Evolutionary conservation across 2,888 invertebrate species (phyloP), one percentile per base, ranked within the genome.

Genomic region (Leptinotarsa haldemani): DNA sequence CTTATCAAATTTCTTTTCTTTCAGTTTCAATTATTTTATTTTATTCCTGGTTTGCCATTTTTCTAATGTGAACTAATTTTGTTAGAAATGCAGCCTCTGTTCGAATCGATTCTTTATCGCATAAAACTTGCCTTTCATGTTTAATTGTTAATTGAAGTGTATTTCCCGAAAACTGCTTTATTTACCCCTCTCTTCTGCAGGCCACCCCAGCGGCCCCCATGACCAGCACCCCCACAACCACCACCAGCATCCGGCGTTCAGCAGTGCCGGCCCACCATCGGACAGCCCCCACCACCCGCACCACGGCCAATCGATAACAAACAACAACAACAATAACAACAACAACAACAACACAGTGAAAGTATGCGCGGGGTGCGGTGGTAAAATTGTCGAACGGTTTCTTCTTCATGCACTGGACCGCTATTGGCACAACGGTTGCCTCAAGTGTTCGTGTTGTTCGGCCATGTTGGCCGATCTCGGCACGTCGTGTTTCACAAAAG

Each of bases 381-480:
- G 96, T 82, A 94, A 95, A 90, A 97, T 97, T 86, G 92, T 94
- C 84, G 97, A 97, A 90, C 91, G 97, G 88, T 97, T 94, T 90
- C 92, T 97, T 81, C 91, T 97, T 80, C 94, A 95, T 89, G 97
- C 97, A 82, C 90, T 97, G 87, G 97, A 97, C 90, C 91, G 96
- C 88, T 97, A 96, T 89, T 97, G 97, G 97, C 97, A 97, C 90
- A 96, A 96, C 90, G 93, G 94, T 83, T 97, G 97, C 88, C 92
- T 97, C 84, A 97, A 97, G 90, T 97, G 97, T 90, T 93, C 95
- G 86, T 95, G 94, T 89, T 97, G 97, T 88, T 93, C 93, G 80
- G 94, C 94, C 80, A 94, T 94, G 87, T 91, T 97, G 82, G 97
- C 96, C 84, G 97, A 97, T 88, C 93, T 97, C 88, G 97, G 96